Evolutionary conservation across 2,797 vertebrate genomes (phyloP).

Genomic region (Danio tinwini): DNA sequence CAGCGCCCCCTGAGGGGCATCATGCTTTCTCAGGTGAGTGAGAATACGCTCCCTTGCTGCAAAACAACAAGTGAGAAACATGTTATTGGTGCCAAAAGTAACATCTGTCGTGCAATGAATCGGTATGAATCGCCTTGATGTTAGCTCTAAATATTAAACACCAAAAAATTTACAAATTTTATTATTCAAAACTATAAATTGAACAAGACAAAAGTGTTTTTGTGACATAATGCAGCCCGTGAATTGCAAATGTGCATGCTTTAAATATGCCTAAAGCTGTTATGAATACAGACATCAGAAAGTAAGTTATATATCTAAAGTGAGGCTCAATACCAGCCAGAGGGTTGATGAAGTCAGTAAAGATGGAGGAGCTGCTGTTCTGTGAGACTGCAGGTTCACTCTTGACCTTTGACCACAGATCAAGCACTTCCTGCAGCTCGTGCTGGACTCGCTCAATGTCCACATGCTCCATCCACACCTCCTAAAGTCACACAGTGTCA

Average conservation of each 20-base stretch:
- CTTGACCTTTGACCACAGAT: constrained; percentile 86
- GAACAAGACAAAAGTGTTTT: background rate
- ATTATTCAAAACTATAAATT: background rate
- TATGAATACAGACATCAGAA: background rate
- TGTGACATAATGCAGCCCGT: background rate
- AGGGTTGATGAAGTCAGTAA: constrained; percentile 83
- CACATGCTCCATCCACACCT: constrained; percentile 92
- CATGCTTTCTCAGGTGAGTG: constrained; percentile 88
- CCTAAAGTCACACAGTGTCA: constrained; percentile 73
- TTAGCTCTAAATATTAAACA: background rate
- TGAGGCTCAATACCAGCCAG: constrained; percentile 77
- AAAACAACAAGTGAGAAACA: constrained; percentile 35
- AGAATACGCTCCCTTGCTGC: constrained; percentile 89
- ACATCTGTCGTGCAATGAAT: background rate
- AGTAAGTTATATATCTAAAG: background rate
- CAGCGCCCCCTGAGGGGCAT: constrained; percentile 78
- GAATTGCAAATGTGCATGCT: background rate
- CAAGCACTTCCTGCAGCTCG: constrained; percentile 86
- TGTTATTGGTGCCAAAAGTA: background rate
- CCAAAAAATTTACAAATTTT: background rate
- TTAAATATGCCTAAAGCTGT: background rate
- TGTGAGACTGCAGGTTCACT: constrained; percentile 80
- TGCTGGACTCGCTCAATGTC: constrained; percentile 89
- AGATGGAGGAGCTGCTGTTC: constrained; percentile 67
- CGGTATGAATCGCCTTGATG: background rate